Evolutionary conservation across 2,797 vertebrate species (phyloP), one percentile per base, ranked within the genome.

Genomic region (Fringilla coelebs): DNA sequence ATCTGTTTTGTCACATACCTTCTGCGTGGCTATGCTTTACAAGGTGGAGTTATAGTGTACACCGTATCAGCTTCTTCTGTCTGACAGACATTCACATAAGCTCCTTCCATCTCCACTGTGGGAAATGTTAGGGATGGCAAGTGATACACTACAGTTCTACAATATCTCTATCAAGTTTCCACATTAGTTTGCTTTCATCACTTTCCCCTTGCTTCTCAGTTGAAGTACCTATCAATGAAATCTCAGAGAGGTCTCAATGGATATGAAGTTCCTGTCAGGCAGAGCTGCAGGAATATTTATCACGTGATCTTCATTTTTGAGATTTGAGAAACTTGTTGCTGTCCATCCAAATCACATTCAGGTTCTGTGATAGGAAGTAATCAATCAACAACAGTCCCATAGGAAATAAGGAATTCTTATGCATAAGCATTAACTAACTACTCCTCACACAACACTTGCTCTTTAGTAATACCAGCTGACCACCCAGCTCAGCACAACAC

Each of bases 211-310:
- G 49, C 92, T 95, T 94, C 78, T 60, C 48, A 93, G 55, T 68
- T 72, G 93, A 85, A 89, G 73, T 61, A 63, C 17, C 79, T 95
- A 80, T 54, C 88, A 88, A 72, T 34, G 71, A 96, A 92, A 88
- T 78, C 75, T 88, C 60, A 90, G 71, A 81, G 62, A 91, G 66
- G 45, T 89, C 72, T 92, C 89, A 67, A 76, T 88, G 87, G 62
- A 40, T 82, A 55, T 85, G 80, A 90, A 82, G 63, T 46, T 85
- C 52, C 62, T 93, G 73, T 93, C 72, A 95, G 76, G 58, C 15
- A 71, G 74, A 91, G 61, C 83, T 78, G 55, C 34, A 81, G 55
- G 78, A 90, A 91, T 86, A 89, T 60, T 89, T 91, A 72, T 70
- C 58, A 41, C 62, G 36, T 61, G 62, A 78, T n/a, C 19, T 88